Evolutionary conservation across 1,140 invertebrate species (phyloP), one percentile per base, ranked within the genome.

Genomic region (Proales similis): DNA sequence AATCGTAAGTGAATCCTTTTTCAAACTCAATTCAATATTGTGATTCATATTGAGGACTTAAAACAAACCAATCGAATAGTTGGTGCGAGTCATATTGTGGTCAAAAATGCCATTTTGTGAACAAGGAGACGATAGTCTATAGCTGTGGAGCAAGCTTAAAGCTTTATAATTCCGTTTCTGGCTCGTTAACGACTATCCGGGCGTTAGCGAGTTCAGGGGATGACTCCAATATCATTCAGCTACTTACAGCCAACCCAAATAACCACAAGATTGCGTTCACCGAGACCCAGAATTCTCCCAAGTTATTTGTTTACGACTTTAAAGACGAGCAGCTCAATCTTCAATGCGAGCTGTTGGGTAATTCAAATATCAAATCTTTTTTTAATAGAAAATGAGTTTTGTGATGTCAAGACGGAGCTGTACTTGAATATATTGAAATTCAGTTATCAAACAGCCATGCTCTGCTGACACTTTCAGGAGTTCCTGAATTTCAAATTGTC

Each of bases 41-140:
- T n/a, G n/a, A n/a, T n/a, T n/a, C n/a, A n/a, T n/a, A n/a, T n/a
- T n/a, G n/a, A n/a, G n/a, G n/a, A n/a, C n/a, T n/a, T n/a, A n/a
- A n/a, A n/a, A n/a, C n/a, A n/a, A n/a, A n/a, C n/a, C n/a, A n/a
- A n/a, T n/a, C n/a, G n/a, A n/a, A n/a, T n/a, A 57, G 51, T 12
- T 57, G 51, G 51, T 30, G 17, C 4, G 51, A 57, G 39, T 57
- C 51, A n/a, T 57, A 57, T n/a, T 42, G 45, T 42, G 51, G 51
- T 19, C 51, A 57, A 57, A 57, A 57, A 42, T 36, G 36, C 1
- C 45, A 29, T 42, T 57, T 57, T 11, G 36, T 57, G 1, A 57
- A 57, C 26, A 57, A 57, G 3, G 1, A 36, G 30, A 20, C 20
- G 4, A 29, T 57, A 42, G 38, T 26, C 30, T 57, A 42, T 39